phyloP scores from a whole-genome alignment of 2,888 invertebrate genomes.

The Chymomyza amoena region DNA sequence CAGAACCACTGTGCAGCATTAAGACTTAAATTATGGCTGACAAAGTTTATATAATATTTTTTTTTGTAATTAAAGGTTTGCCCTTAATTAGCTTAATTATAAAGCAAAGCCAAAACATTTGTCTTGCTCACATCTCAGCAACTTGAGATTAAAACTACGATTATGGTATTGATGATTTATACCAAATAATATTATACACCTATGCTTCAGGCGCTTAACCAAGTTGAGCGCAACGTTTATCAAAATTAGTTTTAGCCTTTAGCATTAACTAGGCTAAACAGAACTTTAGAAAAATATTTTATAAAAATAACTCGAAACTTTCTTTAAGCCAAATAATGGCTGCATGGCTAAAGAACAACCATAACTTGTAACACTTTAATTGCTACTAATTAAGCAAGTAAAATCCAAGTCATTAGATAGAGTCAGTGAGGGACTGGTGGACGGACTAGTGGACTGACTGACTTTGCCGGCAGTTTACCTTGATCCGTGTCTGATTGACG shows the following conservation, averaged over 20 bases:
- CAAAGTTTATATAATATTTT: not conserved
- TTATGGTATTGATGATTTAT: not conserved
- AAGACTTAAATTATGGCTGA: not conserved
- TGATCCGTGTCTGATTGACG: constrained; percentile 40
- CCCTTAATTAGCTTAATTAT: not conserved
- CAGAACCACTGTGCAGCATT: not conserved
- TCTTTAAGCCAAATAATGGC: constrained; percentile 45
- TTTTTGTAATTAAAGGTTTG: not conserved
- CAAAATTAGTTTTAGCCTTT: not conserved
- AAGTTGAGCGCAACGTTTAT: not conserved
- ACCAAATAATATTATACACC: not conserved
- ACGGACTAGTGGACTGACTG: not conserved
- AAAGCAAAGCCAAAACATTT: not conserved
- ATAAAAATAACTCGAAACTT: constrained; percentile 29
- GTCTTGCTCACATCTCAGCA: not conserved
- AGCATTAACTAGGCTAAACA: not conserved
- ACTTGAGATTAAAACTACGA: not conserved
- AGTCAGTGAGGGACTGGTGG: not conserved
- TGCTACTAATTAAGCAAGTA: constrained; percentile 54
- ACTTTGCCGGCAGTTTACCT: constrained; percentile 27
- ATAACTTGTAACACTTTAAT: constrained; percentile 70
- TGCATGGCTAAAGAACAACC: not conserved
- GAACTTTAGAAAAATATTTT: not conserved
- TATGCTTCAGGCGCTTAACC: not conserved
- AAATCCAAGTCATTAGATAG: constrained; percentile 27